phyloP scores from a whole-genome alignment of 2,888 invertebrate genomes.

The Dromius quadrimaculatus region DNA sequence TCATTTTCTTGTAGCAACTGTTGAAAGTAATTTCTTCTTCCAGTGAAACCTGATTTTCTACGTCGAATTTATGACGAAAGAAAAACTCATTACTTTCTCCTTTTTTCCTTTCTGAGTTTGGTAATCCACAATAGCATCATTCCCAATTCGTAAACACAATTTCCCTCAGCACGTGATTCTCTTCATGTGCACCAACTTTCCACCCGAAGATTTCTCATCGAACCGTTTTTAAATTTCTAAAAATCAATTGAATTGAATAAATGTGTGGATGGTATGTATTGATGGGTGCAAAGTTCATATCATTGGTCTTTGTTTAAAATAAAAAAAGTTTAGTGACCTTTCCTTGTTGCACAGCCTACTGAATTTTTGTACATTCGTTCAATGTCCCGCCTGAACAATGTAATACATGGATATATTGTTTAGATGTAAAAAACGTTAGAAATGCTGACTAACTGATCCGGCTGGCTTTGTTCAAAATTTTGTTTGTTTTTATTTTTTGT shows the following conservation, averaged over 20 bases:
- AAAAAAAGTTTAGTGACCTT: slow-evolving; percentile 45
- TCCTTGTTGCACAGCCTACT: slow-evolving; percentile 37
- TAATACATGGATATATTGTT: slow-evolving; percentile 44
- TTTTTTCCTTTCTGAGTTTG: slow-evolving; percentile 46
- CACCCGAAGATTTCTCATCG: slow-evolving; percentile 19
- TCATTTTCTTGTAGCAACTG: too few relatives aligned
- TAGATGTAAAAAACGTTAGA: slow-evolving; percentile 45
- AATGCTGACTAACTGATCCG: slow-evolving; percentile 48
- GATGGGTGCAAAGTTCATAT: slow-evolving; percentile 13
- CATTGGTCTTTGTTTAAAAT: slow-evolving; percentile 7
- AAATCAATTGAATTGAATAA: slow-evolving; percentile 4
- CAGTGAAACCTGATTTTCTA: slow-evolving; percentile 42
- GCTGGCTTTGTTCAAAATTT: slow-evolving; percentile 42
- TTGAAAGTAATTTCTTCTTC: too few relatives aligned
- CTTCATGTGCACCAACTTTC: slow-evolving; percentile 40
- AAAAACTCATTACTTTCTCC: slow-evolving; percentile 43
- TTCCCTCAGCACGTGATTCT: slow-evolving; percentile 38
- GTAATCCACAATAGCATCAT: slow-evolving; percentile 14
- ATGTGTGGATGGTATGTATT: slow-evolving; percentile 4
- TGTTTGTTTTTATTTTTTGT: slow-evolving; percentile 45
- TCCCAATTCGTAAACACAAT: slow-evolving; percentile 42
- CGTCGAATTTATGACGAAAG: slow-evolving; percentile 42
- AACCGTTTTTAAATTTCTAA: background rate
- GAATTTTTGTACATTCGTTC: slow-evolving; percentile 45
- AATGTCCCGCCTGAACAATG: slow-evolving; percentile 43